Evolutionary conservation across 2,888 invertebrate genomes (phyloP).

Genomic region (Prosapia bicincta): DNA sequence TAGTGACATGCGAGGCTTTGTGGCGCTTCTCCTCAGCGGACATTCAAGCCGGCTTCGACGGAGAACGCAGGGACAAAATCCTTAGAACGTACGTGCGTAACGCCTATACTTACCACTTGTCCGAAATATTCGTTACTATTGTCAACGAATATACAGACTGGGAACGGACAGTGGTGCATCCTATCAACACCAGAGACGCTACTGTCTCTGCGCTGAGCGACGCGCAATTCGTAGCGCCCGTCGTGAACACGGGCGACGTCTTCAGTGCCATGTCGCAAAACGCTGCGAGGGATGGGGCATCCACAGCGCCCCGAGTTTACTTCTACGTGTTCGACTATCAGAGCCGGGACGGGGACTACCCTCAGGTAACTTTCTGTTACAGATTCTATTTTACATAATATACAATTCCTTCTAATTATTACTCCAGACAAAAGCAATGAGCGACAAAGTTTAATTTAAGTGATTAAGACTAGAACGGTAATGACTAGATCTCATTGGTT

Average conservation of each 20-base stretch:
- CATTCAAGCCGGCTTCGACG: constrained; percentile 75
- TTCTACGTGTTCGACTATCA: constrained; percentile 91
- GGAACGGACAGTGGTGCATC: constrained; percentile 78
- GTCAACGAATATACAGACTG: constrained; percentile 27
- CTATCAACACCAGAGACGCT: constrained; percentile 80
- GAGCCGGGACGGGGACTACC: constrained; percentile 81
- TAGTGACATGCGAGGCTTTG: constrained; percentile 83
- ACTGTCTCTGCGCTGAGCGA: constrained; percentile 88
- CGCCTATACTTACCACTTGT: constrained; percentile 64
- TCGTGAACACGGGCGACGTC: constrained; percentile 78
- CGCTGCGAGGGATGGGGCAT: constrained; percentile 12
- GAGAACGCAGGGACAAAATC: constrained; percentile 79
- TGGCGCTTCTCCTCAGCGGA: constrained; percentile 84
- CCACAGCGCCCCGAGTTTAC: constrained; percentile 51
- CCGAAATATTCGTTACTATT: constrained; percentile 64
- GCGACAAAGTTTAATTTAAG: too few relatives aligned
- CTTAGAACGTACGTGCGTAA: constrained; percentile 87
- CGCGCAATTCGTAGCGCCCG: constrained; percentile 87
- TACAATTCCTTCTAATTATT: too few relatives aligned
- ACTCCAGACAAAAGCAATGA: too few relatives aligned
- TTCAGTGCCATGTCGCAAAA: constrained; percentile 65
- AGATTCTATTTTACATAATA: too few relatives aligned
- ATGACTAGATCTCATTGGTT: too few relatives aligned
- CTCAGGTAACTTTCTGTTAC: too few relatives aligned
- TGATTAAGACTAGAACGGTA: too few relatives aligned